Percentiles rank a stretch among this genome's conserved stretches.
Conservation (phyloP, 2,888 invertebrate genomes). For the Leptothorax acervorum region DNA sequence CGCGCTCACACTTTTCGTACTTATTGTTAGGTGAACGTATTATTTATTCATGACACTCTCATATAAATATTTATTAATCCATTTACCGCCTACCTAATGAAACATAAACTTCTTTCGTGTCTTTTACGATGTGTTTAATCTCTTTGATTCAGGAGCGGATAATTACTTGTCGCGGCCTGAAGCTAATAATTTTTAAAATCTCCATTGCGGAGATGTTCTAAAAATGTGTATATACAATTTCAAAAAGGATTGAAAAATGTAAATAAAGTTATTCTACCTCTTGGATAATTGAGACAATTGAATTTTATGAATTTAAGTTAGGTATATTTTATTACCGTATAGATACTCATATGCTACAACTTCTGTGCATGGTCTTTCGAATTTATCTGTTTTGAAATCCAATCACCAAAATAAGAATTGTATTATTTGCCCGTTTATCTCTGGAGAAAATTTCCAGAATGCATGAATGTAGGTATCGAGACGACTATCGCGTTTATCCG, state of each 20-base stretch:
- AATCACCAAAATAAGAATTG: constrained; percentile 7
- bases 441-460: constrained; percentile 8
- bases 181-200: background rate
- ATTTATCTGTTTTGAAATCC: background rate
- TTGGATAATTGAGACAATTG: background rate
- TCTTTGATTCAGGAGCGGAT: constrained; percentile 1
- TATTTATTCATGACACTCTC: constrained; percentile 35
- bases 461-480: background rate
- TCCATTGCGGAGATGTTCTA: background rate
- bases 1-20: constrained; percentile 7
- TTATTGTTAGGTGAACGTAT: background rate
- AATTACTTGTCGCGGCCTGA: background rate
- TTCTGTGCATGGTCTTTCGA: background rate
- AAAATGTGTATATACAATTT: background rate
- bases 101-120: constrained; percentile 18
- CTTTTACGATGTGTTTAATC: constrained; percentile 33
- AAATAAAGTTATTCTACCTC: background rate
- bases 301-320: background rate
- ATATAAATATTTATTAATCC: constrained; percentile 47
- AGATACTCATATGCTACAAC: background rate
- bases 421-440: constrained; percentile 10
- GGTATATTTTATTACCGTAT: background rate
- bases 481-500: constrained; percentile 17
- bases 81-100: constrained; percentile 2
- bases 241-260: background rate